Conservation (phyloP, 2,113 vertebrate species). For the Alligator sinensis region DNA sequence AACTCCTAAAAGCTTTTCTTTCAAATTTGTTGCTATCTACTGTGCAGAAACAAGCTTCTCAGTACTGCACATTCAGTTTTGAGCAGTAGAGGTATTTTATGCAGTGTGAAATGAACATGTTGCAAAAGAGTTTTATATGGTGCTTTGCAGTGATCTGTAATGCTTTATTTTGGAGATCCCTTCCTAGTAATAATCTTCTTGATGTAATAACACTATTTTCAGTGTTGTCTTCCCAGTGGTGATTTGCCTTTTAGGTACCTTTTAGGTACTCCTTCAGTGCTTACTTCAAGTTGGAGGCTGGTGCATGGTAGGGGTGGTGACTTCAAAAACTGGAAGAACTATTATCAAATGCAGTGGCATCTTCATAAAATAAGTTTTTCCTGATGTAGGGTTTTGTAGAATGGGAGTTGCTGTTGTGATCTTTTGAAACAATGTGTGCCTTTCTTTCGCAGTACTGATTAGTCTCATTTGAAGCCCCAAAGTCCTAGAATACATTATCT, state of each 20-base stretch:
- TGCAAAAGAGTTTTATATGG: not conserved
- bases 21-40: not conserved
- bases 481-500: not conserved
- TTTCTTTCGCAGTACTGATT: not conserved
- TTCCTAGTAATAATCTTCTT: not conserved
- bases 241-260: not conserved
- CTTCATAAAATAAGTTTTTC: not conserved
- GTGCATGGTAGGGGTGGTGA: not conserved
- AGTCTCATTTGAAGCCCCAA: not conserved
- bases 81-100: not conserved
- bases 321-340: not conserved
- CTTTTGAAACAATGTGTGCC: not conserved
- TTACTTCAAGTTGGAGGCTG: not conserved
- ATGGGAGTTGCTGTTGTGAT: fast-evolving
- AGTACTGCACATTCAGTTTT: not conserved
- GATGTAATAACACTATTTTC: not conserved
- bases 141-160: not conserved
- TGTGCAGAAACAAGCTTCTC: not conserved
- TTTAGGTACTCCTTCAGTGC: not conserved
- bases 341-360: not conserved
- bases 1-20: not conserved
- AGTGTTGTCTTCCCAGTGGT: not conserved
- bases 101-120: not conserved
- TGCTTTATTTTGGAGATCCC: not conserved
- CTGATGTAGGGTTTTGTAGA: not conserved